These are phyloP conservation scores for Hemitrygon akajei DNA, from an alignment of 2,797 vertebrate genomes.

Conservation along the genomic window DNA sequence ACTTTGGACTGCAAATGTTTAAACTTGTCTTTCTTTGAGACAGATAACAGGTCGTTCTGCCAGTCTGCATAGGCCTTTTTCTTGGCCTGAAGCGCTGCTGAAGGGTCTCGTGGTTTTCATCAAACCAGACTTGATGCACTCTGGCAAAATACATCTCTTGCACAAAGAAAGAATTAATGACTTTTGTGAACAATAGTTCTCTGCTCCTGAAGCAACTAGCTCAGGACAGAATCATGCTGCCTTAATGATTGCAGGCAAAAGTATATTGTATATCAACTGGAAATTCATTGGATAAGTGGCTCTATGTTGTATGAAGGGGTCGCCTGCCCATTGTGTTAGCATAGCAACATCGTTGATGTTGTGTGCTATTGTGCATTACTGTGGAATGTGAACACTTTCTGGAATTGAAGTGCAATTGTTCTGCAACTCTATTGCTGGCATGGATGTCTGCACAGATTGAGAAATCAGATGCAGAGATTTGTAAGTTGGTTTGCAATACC, in stretches of 20 bases:
- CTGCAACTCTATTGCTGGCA: not conserved
- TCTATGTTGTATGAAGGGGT: not conserved
- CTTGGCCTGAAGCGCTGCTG: no score
- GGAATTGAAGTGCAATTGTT: constrained; percentile 2
- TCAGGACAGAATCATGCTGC: not conserved
- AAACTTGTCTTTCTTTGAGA: no score
- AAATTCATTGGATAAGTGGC: not conserved
- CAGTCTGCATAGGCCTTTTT: no score
- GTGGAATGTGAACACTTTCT: not conserved
- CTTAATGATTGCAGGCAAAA: not conserved
- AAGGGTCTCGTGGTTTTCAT: no score
- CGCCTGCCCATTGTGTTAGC: not conserved
- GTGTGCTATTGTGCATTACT: not conserved
- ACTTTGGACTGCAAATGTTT: no score
- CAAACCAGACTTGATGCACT: no score
- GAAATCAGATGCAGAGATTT: not conserved
- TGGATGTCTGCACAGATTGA: not conserved
- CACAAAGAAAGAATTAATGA: not conserved
- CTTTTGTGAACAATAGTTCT: not conserved
- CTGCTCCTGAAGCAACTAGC: not conserved
- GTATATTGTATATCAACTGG: not conserved
- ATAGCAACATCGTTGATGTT: not conserved
- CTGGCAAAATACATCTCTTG: not conserved
- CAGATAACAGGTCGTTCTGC: no score
- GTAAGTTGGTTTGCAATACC: not conserved